Evolutionary conservation across 2,797 vertebrate species (phyloP), one percentile per base, ranked within the genome.

Genomic region (Spondyliosoma cantharus): DNA sequence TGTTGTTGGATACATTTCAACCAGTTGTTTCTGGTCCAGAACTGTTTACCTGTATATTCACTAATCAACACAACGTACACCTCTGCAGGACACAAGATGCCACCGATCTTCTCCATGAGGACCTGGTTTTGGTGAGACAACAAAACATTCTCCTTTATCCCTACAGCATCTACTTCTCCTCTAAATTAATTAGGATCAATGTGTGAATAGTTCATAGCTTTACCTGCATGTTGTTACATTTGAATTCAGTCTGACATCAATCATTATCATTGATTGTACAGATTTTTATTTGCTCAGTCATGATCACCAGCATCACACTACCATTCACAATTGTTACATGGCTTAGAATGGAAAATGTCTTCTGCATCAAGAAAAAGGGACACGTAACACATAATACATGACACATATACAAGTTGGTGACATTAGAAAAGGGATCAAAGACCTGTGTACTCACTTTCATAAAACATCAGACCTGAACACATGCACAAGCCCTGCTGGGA

Each of bases 31-130:
- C 17, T 58, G 27, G 3, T 4, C 45, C 15, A 13, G 42, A 32
- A 5, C 14, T 48, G 29, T 59, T 60, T 46, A 14, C 49, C 16
- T 83, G 42, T 45, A 68, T 13, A 5, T 5, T 50, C 20, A 61
- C 43, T 73, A 37, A 64, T 29, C 14, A 52, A 32, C 14, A 1
- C 25, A 15, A 74, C 79, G 6, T 37, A 0, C 49, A 25, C 59
- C 5, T 78, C 78, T 52, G 3, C 83, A 98, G 97, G 93, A 93
- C 95, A 72, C 96, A 97, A 54, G 98, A 99, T 95, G 96, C 96
- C 66, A 96, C 97, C 0, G 97, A 97, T 70, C 95, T 99, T 74
- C 95, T 99, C 42, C 93, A 96, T 0, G 96, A 96, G 74, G 97
- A 98, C 83, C 91, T 99, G 89, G 94, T 96, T 82, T 92, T 96